Conservation (phyloP, 2,888 invertebrate species). For the Latheticus oryzae region DNA sequence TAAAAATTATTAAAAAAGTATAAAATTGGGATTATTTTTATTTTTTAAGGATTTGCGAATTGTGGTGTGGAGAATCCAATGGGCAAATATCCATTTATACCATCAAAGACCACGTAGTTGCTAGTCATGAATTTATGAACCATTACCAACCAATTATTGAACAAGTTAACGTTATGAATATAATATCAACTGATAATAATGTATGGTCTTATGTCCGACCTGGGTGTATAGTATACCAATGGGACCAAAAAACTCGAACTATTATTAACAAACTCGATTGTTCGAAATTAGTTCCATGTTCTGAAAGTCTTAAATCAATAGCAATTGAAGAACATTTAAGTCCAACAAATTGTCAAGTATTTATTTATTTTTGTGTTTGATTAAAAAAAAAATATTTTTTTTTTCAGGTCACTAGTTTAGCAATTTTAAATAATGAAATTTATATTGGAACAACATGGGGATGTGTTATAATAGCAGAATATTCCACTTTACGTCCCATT, state of each 20-base stretch:
- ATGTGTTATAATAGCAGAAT: constrained; percentile 90
- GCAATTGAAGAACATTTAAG: constrained; percentile 89
- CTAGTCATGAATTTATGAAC: constrained; percentile 77
- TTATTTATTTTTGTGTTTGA: constrained; percentile 4
- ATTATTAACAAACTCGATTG: constrained; percentile 88
- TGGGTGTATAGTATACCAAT: constrained; percentile 89
- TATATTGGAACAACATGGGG: constrained; percentile 97
- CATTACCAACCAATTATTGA: constrained; percentile 72
- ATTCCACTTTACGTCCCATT: constrained; percentile 82
- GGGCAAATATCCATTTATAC: constrained; percentile 84
- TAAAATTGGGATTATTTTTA: constrained; percentile 9
- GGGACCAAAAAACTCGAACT: constrained; percentile 77
- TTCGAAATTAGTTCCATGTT: constrained; percentile 91
- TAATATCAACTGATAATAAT: constrained; percentile 72
- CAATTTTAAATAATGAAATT: constrained; percentile 75
- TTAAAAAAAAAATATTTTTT: constrained; percentile 35
- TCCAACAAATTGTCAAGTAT: constrained; percentile 78
- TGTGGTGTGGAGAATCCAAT: constrained; percentile 90
- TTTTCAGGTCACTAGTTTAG: constrained; percentile 74
- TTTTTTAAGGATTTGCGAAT: constrained; percentile 71
- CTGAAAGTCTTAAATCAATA: constrained; percentile 91
- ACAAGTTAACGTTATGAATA: constrained; percentile 76
- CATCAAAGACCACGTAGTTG: constrained; percentile 77
- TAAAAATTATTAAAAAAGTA: neutral
- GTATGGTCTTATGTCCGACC: constrained; percentile 89